Percentiles rank a stretch among this genome's conserved stretches.
phyloP scores from a whole-genome alignment of 2,797 vertebrate species.

The Rhynchonycteris naso region DNA sequence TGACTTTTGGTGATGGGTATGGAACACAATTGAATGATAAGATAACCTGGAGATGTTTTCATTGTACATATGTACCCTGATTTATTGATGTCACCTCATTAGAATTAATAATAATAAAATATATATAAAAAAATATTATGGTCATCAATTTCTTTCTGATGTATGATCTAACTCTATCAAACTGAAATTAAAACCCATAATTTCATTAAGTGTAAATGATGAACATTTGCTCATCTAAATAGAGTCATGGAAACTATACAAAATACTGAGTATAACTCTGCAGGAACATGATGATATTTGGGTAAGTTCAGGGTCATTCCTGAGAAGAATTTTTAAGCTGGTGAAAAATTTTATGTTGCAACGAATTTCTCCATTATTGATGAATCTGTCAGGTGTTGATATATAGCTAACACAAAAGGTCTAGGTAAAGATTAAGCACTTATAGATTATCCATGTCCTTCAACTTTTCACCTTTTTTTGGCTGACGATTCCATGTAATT shows the following conservation, averaged over 20 bases:
- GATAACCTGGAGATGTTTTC: too few relatives aligned
- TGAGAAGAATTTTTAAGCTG: neutral
- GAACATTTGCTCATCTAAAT: neutral
- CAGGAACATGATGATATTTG: neutral
- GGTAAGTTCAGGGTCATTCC: neutral
- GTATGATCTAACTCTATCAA: neutral
- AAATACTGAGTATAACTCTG: neutral
- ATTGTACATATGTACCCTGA: too few relatives aligned
- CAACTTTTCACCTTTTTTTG: neutral
- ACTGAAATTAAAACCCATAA: neutral
- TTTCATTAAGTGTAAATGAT: slow-evolving; percentile 27
- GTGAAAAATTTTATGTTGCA: neutral
- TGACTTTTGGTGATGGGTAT: too few relatives aligned
- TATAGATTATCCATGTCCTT: neutral
- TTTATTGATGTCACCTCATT: too few relatives aligned
- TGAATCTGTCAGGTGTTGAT: neutral
- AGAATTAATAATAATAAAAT: too few relatives aligned
- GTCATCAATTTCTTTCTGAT: too few relatives aligned
- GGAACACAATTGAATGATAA: too few relatives aligned
- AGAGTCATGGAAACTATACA: neutral
- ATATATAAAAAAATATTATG: neutral
- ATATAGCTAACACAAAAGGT: neutral
- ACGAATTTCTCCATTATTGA: slow-evolving; percentile 30
- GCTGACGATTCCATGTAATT: neutral
- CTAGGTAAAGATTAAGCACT: neutral